These are phyloP conservation scores for Muraenolepis orangiensis DNA, from an alignment of 2,797 vertebrate genomes.

Conservation along the genomic window DNA sequence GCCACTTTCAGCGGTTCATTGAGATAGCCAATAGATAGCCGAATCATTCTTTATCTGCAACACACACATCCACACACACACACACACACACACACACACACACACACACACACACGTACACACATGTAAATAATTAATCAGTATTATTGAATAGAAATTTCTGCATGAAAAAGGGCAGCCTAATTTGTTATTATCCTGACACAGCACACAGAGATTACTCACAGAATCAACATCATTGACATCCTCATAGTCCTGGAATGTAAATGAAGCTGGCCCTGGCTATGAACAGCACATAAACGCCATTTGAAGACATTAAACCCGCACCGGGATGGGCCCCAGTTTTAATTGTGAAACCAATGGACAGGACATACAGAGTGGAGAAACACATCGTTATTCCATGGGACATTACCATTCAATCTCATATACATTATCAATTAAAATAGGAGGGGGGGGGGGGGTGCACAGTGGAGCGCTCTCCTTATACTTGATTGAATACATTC, in stretches of 20 bases:
- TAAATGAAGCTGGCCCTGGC: slow-evolving; percentile 25
- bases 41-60: not conserved
- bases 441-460: no score
- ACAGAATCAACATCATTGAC: slow-evolving; percentile 44
- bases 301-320: slow-evolving; percentile 39
- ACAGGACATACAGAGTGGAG: slow-evolving; percentile 36
- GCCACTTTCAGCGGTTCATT: not conserved
- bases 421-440: slow-evolving; percentile 27
- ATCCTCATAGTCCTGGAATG: slow-evolving; percentile 26
- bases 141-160: slow-evolving; percentile 23
- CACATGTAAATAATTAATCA: not conserved
- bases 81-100: not conserved
- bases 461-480: no score
- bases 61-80: no score
- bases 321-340: slow-evolving; percentile 42
- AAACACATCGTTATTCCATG: slow-evolving; percentile 24
- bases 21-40: slow-evolving; percentile 10
- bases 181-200: slow-evolving; percentile 18
- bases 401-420: slow-evolving; percentile 20
- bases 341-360: slow-evolving; percentile 32
- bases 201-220: slow-evolving; percentile 24
- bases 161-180: slow-evolving; percentile 3
- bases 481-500: not conserved
- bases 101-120: not conserved
- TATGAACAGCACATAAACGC: slow-evolving; percentile 21